These are phyloP conservation scores for Tinea semifulvella DNA, from an alignment of 2,888 invertebrate genomes.

Conservation along the genomic window DNA sequence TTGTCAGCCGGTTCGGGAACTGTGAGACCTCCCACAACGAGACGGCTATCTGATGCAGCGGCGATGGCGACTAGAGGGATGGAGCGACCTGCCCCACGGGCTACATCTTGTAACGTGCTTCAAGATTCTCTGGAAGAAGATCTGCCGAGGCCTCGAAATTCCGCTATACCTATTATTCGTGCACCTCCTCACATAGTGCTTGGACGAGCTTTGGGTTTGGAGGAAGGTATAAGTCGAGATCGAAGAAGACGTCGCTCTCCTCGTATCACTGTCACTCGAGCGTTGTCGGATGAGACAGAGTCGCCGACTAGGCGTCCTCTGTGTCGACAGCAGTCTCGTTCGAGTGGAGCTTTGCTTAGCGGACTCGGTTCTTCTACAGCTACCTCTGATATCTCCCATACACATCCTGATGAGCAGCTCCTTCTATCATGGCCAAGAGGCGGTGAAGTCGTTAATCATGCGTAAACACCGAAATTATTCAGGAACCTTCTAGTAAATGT, in stretches of 20 bases:
- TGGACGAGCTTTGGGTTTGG: constrained; percentile 67
- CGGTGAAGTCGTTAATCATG: constrained; percentile 23
- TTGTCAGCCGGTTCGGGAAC: constrained; percentile 67
- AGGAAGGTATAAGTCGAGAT: constrained; percentile 39
- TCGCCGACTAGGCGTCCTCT: constrained; percentile 59
- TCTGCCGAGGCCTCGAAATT: constrained; percentile 34
- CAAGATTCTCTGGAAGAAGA: constrained; percentile 67
- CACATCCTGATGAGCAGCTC: constrained; percentile 49
- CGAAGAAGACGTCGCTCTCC: constrained; percentile 67
- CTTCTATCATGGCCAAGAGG: constrained; percentile 63
- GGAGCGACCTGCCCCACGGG: constrained; percentile 64
- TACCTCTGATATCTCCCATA: constrained; percentile 12
- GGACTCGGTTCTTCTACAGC: background rate
- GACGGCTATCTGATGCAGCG: constrained; percentile 53
- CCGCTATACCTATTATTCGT: constrained; percentile 57
- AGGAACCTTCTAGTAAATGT: background rate
- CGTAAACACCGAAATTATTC: background rate
- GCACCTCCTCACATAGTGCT: constrained; percentile 69
- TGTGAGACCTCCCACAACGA: constrained; percentile 49
- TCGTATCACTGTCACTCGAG: constrained; percentile 75
- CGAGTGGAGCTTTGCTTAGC: constrained; percentile 55
- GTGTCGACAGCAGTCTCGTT: constrained; percentile 57
- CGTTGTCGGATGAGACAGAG: constrained; percentile 78
- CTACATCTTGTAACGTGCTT: constrained; percentile 75
- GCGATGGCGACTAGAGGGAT: constrained; percentile 49